A percentile compares a stretch with the other conserved stretches of the same genome.
Conservation (phyloP, 2,113 vertebrate genomes). For the Elgaria multicarinata region DNA sequence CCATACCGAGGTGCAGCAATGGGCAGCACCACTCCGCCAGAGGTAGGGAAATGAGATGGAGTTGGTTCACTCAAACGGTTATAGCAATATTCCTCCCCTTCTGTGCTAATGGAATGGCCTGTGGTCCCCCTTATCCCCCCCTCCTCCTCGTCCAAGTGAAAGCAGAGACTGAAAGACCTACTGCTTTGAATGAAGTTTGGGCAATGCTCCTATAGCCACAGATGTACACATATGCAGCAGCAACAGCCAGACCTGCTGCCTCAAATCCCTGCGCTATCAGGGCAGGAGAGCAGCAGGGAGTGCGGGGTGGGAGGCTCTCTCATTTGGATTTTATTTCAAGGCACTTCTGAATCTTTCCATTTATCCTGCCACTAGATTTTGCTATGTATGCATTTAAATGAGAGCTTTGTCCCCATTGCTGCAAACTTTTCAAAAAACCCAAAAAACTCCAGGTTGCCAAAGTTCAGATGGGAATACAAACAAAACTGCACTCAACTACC, state of each 20-base stretch:
- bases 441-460: background rate
- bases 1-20: conserved; percentile 47
- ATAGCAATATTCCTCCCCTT: conserved; percentile 59
- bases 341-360: conserved; percentile 5
- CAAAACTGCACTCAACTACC: background rate
- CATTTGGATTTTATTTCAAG: conserved; percentile 16
- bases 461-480: background rate
- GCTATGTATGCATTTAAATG: background rate
- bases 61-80: conserved; percentile 47
- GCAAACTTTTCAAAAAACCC: background rate
- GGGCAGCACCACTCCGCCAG: conserved; percentile 32
- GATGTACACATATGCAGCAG: background rate
- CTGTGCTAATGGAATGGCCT: conserved; percentile 52
- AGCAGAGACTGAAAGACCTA: conserved; percentile 51
- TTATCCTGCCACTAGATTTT: conserved; percentile 22
- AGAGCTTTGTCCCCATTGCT: background rate
- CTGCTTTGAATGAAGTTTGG: conserved; percentile 50
- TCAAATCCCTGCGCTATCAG: conserved; percentile 30
- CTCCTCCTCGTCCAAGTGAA: conserved; percentile 42
- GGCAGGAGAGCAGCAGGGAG: too few relatives aligned
- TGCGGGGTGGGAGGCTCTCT: background rate
- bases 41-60: conserved; percentile 35
- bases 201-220: conserved; percentile 47
- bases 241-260: conserved; percentile 3
- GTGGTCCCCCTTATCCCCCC: conserved; percentile 34